Evolutionary conservation across 2,113 vertebrate genomes (phyloP), one percentile per base, ranked within the genome.

Genomic region (Chelonoidis abingdonii): DNA sequence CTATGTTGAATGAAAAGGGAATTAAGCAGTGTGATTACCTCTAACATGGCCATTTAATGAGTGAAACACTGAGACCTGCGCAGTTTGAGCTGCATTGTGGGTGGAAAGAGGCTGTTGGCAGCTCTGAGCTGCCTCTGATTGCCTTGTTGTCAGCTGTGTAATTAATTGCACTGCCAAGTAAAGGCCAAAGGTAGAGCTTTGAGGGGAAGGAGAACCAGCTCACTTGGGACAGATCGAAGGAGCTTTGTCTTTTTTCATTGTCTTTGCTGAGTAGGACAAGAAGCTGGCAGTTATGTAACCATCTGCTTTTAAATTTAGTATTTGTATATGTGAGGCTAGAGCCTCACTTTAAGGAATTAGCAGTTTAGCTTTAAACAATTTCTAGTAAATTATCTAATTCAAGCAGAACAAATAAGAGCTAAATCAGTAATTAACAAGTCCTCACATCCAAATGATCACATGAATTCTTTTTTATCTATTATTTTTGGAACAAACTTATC

Each of bases 231-330:
- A 1, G 54, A 9, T 31, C 97, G 97, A 98, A 97, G 95, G 96
- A 93, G 95, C 57, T 87, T 96, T 97, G 98, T 98, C 97, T 98
- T 97, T 91, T 41, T 80, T 83, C 72, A 19, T 86, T 89, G 35
- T 92, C 81, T 94, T 95, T 83, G 21, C 92, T 35, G 95, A 50
- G 69, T 50, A 35, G 69, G 91, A 94, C 80, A 80, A 25, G 91
- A 76, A 80, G 65, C 94, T 93, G 89, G 91, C 92, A 93, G 95
- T 93, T 95, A 88, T 2, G 17, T 10, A 80, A 52, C 92, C 91
- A 59, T 93, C 96, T 97, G 93, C 14, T 83, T 94, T 85, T 16
- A n/a, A 89, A 93, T 56, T 65, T 5, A 10, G 76, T 8, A 1
- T 90, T 92, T 8, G 0, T 85, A 0, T 1, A 0, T 3, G 86